Base-by-base conservation (phyloP, 2,888 invertebrate genomes). In the Argyra leucocephala region DNA sequence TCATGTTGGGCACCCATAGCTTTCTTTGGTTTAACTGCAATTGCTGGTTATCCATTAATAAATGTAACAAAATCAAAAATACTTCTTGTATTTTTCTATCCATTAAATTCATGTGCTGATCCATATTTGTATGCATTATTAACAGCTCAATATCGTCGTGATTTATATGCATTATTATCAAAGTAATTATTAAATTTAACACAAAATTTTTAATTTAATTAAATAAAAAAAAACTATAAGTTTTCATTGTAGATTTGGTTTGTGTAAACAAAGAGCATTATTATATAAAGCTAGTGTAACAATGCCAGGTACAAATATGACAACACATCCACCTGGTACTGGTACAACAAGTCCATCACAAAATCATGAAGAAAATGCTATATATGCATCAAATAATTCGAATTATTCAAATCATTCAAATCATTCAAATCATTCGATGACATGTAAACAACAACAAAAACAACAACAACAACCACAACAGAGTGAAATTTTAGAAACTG, bases 101-200 rank as follows among this genome's bases (percentile, higher is more conserved):
- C 95, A 0, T 80, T 96, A 67, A 95, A 95, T 79, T 90, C 93
- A 0, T 93, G 93, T 76, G 92, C 94, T 57, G 94, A 96, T 80
- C 95, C 95, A 0, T 94, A 93, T 81, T 81, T 96, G 3, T 96
- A 95, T 78, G 94, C 93, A 22, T 90, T 95, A 70, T 82, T 93
- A 74, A 95, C 94, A 9, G 87, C 91, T 68, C 93, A 93, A 78
- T 93, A 92, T 75, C 83, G 92, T 59, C 83, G 87, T 70, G 93
- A 94, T 76, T 82, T 91, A 23, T 83, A 86, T 64, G 81, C 83
- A 15, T 76, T 91, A 58, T 79, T 90, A 63, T 84, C 87, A 3
- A 85, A 87, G 81, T 90, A 81, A 71, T 82, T 61, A 23, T 18
- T 23, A n/a, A 10, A 23, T 22, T 59, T 37, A 3, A 26, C 18